Conservation (phyloP, 2,113 vertebrate genomes). For the Gopherus flavomarginatus region DNA sequence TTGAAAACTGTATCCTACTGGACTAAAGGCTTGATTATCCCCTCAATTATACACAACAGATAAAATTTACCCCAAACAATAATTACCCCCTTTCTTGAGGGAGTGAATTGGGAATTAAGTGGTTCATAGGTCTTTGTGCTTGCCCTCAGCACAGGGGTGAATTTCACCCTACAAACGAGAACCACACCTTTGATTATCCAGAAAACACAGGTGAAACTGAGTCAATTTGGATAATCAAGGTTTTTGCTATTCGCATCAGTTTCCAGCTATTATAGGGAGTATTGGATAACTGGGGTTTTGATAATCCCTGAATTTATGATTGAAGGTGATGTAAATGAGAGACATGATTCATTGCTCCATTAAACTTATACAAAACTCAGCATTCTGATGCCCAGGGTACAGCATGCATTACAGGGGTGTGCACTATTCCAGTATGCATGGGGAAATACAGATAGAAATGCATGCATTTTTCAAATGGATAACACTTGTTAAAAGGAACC, state of each 20-base stretch:
- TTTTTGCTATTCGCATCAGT: neutral
- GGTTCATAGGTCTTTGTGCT: rapidly evolving
- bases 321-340: neutral
- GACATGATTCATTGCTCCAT: neutral
- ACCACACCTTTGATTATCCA: neutral
- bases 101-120: rapidly evolving
- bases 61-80: neutral
- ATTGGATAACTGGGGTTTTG: neutral
- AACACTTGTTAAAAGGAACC: neutral
- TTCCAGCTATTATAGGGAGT: neutral
- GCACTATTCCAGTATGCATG: neutral
- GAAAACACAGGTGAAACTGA: neutral
- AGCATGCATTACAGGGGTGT: rapidly evolving
- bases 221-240: neutral
- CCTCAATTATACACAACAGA: neutral
- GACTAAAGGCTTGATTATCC: neutral
- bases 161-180: neutral
- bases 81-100: neutral
- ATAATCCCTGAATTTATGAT: neutral
- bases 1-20: neutral
- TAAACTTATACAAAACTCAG: neutral
- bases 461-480: neutral
- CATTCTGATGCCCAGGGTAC: neutral
- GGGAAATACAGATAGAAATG: rapidly evolving
- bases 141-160: neutral